Base-by-base conservation (phyloP, 2,888 invertebrate species). In the Mythimna pallens region DNA sequence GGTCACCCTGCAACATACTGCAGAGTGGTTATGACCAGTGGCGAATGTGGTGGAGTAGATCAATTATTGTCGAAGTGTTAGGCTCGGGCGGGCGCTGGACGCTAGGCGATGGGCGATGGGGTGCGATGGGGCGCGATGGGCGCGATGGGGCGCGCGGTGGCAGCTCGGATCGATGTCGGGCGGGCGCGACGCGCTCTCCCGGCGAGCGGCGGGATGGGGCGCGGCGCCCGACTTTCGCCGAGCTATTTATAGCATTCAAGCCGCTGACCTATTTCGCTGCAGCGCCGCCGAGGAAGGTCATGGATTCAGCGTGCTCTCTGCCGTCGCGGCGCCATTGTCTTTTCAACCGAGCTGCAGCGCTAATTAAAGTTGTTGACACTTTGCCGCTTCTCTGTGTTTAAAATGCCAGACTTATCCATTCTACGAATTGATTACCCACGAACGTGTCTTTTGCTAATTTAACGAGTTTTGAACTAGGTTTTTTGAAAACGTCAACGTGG, bases 221-320 rank as follows among this genome's bases (percentile, higher is more conserved):
- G 92, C 92, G 94, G 93, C 94, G 95, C 94, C 95, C 95, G 94
- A 95, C 95, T 95, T 95, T 95, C 94, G 91, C 94, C 94, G 92
- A 94, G 96, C 96, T 96, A 96, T 96, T 96, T 95, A 95, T 96
- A 96, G 95, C 94, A 94, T 94, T 94, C 93, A 95, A 95, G 95
- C 96, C 95, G 95, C 95, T 96, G 96, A 96, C 96, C 96, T 95
- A 96, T 95, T 95, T 96, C 92, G 93, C 94, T 95, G 96, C 95
- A 95, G 94, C 93, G 92, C 93, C 93, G 85, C 91, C 92, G 92
- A 92, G 94, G 96, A 96, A 96, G 96, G 96, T 96, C 96, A 96
- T 94, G 95, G 95, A 94, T 95, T 92, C 94, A 93, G 94, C 93
- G 93, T 89, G 92, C 93, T 93, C 93, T 93, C 90, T 94, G 94